Base-by-base conservation (phyloP, 2,797 vertebrate genomes). In the Gastrophryne carolinensis region DNA sequence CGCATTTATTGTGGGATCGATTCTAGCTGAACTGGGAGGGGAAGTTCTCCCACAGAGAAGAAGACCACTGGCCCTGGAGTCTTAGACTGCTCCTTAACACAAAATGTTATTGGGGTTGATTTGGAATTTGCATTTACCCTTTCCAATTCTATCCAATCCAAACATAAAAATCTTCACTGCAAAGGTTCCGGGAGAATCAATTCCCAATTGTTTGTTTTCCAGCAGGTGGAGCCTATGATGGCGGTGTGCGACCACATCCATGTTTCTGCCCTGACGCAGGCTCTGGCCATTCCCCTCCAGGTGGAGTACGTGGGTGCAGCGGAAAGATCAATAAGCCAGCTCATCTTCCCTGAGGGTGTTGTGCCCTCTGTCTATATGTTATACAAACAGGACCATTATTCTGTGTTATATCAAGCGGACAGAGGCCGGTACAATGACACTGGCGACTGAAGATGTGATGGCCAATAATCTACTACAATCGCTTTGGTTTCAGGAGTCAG, bases 221-320 rank as follows among this genome's bases (percentile, higher is more conserved):
- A 93, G 92, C 89, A 93, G 62, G 90, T 92, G 77, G 90, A 95
- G 84, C 81, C 83, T 57, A 92, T 93, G 90, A 86, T 90, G 0
- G 84, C 88, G 81, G 90, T 93, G 78, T 90, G 93, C 27, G 90
- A 93, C 67, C 91, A 90, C 2, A 90, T 93, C 79, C 91, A 92
- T 81, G 91, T 94, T 81, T 83, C 90, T 0, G 93, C 93, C 62
- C 81, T 94, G 75, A 87, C 89, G 0, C 89, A 93, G 78, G 92
- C 92, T 0, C 80, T 94, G 81, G 90, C 84, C 52, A 80, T 90
- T 1, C 82, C 83, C 83, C 84, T 89, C 5, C 87, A 92, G 68
- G 90, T 94, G 2, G 91, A 87, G 57, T 92, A 89, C 0, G 83
- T 87, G 85, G 92, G 88, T 27, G 87, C 89, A 1, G 83, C 81